phyloP scores from a whole-genome alignment of 2,113 vertebrate species.

The Alosa alosa region DNA sequence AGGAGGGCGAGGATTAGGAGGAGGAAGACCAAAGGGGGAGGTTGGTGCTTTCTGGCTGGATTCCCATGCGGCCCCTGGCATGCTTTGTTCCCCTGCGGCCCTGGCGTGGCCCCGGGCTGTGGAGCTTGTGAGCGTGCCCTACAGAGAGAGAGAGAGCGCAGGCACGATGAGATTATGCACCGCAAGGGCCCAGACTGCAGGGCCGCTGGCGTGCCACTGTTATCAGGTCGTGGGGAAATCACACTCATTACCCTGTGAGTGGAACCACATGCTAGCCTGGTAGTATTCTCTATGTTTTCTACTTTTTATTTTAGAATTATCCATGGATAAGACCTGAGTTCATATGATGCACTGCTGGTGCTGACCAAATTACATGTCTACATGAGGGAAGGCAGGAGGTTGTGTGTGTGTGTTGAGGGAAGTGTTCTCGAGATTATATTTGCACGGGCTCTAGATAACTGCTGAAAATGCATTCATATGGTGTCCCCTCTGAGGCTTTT shows the following conservation, averaged over 20 bases:
- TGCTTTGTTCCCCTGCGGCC: neutral
- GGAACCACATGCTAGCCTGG: slow-evolving; percentile 64
- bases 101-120: neutral
- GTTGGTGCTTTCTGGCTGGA: neutral
- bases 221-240: slow-evolving; percentile 63
- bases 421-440: slow-evolving; percentile 29
- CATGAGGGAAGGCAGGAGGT: slow-evolving; percentile 33
- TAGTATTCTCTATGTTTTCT: neutral
- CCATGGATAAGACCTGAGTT: slow-evolving; percentile 22
- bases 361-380: slow-evolving; percentile 11
- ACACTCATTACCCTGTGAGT: slow-evolving; percentile 60
- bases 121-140: neutral
- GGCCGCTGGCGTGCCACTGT: slow-evolving; percentile 44
- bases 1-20: neutral
- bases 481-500: slow-evolving; percentile 32
- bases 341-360: slow-evolving; percentile 4
- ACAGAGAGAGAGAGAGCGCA: neutral
- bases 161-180: neutral
- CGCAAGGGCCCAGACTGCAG: neutral
- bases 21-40: neutral
- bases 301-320: slow-evolving; percentile 1
- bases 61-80: neutral
- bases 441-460: slow-evolving; percentile 35
- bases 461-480: slow-evolving; percentile 45
- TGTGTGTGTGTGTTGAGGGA: slow-evolving; percentile 22